Percentiles rank a stretch among this genome's conserved stretches.
Evolutionary conservation across 2,797 vertebrate species (phyloP).

Genomic region (Halcyon badia): DNA sequence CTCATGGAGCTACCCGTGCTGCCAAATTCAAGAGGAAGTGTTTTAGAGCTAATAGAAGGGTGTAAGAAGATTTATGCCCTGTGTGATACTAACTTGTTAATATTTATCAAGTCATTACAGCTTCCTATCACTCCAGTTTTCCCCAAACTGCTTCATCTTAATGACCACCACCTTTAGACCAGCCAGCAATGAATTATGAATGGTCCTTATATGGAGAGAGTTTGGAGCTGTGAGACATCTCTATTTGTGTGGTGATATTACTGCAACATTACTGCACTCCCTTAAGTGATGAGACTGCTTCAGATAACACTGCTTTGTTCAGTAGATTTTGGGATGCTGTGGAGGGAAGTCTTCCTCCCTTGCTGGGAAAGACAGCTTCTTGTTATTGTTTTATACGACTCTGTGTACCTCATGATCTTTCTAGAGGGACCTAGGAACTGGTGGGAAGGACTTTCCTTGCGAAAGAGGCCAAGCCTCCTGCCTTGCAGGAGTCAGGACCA

Average conservation of each 20-base stretch:
- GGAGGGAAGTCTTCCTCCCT: not conserved
- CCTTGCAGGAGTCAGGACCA: not conserved
- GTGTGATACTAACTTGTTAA: not conserved
- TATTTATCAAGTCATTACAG: not conserved
- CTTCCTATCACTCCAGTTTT: not conserved
- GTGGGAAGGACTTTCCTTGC: not conserved
- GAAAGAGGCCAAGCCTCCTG: not conserved
- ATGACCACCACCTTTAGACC: not conserved
- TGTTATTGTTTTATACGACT: not conserved
- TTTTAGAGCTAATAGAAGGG: not conserved
- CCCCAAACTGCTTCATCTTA: not conserved
- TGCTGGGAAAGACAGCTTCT: not conserved
- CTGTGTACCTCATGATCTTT: not conserved
- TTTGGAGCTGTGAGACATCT: not conserved
- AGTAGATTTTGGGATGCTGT: not conserved
- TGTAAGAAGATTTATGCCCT: not conserved
- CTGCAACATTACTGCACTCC: not conserved
- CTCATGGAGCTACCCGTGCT: accelerated
- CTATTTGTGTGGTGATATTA: not conserved
- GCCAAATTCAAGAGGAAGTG: not conserved
- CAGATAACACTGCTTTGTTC: not conserved
- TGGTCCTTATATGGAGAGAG: not conserved
- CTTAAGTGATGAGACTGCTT: not conserved
- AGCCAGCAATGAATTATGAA: conserved; percentile 14
- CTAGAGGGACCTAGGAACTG: not conserved